Evolutionary conservation across 2,888 invertebrate genomes (phyloP).

Genomic region (Tortricodes alternella): DNA sequence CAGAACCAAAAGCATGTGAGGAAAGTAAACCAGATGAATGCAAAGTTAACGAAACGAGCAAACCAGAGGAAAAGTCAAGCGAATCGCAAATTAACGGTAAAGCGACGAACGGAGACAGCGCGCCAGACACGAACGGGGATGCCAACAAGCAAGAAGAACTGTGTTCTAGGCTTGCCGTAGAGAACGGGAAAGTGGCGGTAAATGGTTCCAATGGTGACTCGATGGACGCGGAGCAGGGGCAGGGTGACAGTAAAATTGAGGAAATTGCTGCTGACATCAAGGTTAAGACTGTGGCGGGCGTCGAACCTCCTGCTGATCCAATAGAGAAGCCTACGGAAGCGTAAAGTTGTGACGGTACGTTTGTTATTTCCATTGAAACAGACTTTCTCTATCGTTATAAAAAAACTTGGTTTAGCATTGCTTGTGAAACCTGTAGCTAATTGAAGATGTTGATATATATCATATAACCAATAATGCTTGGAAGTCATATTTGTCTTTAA

Average conservation of each 20-base stretch:
- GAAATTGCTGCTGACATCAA: constrained; percentile 74
- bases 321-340: constrained; percentile 79
- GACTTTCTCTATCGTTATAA: not conserved
- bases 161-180: constrained; percentile 62
- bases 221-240: constrained; percentile 52
- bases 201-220: constrained; percentile 57
- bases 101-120: constrained; percentile 57
- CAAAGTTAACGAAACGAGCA: constrained; percentile 33
- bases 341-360: constrained; percentile 51
- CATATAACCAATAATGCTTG: no score
- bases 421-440: not conserved
- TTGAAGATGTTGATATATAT: no score
- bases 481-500: no score
- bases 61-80: constrained; percentile 38
- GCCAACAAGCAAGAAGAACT: constrained; percentile 60
- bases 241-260: constrained; percentile 64
- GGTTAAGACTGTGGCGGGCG: constrained; percentile 81
- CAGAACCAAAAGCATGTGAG: constrained; percentile 22
- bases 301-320: constrained; percentile 66
- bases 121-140: constrained; percentile 60
- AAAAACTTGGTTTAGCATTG: no score
- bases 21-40: constrained; percentile 38
- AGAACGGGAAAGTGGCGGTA: constrained; percentile 57
- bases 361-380: not conserved
- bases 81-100: constrained; percentile 68